Evolutionary conservation across 1,140 invertebrate genomes (phyloP).

Genomic region (Plutomurus gul): DNA sequence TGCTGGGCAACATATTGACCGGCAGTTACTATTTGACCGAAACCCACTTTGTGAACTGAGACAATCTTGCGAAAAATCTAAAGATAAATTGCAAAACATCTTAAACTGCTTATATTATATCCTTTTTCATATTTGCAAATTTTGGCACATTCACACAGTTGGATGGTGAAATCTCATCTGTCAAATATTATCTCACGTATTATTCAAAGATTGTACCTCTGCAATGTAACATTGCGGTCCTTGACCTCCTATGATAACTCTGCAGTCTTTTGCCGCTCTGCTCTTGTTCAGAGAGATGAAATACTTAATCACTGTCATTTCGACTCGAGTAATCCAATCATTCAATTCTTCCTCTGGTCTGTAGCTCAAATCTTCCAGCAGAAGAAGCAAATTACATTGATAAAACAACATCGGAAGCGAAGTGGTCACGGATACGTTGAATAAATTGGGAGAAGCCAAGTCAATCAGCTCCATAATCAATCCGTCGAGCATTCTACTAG

Average conservation of each 20-base stretch:
- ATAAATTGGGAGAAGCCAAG: slow-evolving; percentile 40
- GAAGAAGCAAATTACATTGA: slow-evolving; percentile 40
- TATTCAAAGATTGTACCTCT: slow-evolving; percentile 32
- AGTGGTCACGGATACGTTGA: slow-evolving; percentile 20
- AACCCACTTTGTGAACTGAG: slow-evolving; percentile 15
- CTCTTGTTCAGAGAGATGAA: slow-evolving; percentile 22
- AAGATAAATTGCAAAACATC: not conserved
- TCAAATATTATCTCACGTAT: not conserved
- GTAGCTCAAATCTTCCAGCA: slow-evolving; percentile 45
- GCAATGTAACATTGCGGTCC: slow-evolving; percentile 47
- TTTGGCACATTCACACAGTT: not conserved
- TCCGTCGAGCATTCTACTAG: slow-evolving; percentile 39
- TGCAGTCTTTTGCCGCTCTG: not conserved
- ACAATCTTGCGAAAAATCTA: slow-evolving; percentile 38
- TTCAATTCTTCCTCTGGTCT: slow-evolving; percentile 18
- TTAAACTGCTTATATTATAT: not conserved
- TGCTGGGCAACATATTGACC: slow-evolving; percentile 43
- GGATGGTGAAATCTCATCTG: not conserved
- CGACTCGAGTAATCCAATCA: slow-evolving; percentile 46
- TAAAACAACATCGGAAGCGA: slow-evolving; percentile 31
- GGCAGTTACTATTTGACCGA: slow-evolving; percentile 35
- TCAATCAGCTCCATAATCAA: slow-evolving; percentile 51
- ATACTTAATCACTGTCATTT: slow-evolving; percentile 4
- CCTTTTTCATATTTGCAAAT: not conserved
- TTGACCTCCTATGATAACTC: slow-evolving; percentile 45